These are phyloP conservation scores for Mactromeris polynyma DNA, from an alignment of 2,888 invertebrate species.

Conservation along the genomic window DNA sequence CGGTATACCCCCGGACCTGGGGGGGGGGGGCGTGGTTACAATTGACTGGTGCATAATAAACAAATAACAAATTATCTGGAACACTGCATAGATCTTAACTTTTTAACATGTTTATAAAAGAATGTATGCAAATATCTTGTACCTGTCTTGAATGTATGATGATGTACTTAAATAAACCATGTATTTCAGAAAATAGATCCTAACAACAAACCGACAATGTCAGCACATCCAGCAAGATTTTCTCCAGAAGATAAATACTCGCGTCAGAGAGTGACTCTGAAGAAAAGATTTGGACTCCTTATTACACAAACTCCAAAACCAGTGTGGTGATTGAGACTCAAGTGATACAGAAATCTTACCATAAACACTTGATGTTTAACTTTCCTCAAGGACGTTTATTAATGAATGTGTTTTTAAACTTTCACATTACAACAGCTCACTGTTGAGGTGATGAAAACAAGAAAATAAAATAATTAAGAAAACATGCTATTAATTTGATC, in stretches of 20 bases:
- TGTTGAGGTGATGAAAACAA: too few species aligned
- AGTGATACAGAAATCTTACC: background rate
- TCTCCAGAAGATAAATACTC: slow-evolving; percentile 98
- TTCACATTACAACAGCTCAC: too few species aligned
- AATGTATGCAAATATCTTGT: too few species aligned
- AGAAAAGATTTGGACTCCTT: slow-evolving; percentile 95
- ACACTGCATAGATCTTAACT: too few species aligned
- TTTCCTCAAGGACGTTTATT: background rate
- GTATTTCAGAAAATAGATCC: slow-evolving; percentile 92
- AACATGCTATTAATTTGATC: too few species aligned
- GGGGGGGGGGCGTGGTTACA: too few species aligned
- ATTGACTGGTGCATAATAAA: too few species aligned
- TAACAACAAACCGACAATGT: slow-evolving; percentile 93
- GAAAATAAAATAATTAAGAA: too few species aligned
- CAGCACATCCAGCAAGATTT: slow-evolving; percentile 97
- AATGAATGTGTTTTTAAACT: background rate
- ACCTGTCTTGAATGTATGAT: background rate
- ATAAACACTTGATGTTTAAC: background rate
- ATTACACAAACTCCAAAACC: slow-evolving; percentile 92
- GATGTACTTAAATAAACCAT: too few species aligned
- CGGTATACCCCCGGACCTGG: too few species aligned
- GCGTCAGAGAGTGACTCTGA: slow-evolving; percentile 94
- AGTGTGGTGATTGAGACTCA: slow-evolving; percentile 55
- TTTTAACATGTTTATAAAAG: too few species aligned
- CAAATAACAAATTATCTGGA: too few species aligned